These are phyloP conservation scores for Cephus spinipes DNA, from an alignment of 2,888 invertebrate genomes.

Conservation along the genomic window DNA sequence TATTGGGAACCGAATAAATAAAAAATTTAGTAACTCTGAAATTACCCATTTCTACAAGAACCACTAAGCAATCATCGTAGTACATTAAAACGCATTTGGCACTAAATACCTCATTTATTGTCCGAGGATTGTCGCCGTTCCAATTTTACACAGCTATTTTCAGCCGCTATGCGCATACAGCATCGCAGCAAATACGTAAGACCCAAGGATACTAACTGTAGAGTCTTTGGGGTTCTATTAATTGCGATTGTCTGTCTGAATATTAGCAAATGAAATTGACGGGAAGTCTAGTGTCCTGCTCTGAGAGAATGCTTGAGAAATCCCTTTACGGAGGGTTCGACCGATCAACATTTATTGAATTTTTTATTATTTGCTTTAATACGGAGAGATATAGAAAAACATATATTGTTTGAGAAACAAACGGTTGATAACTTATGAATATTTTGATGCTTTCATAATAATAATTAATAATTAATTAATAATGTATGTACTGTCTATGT, in stretches of 20 bases:
- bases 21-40: not conserved
- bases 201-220: not conserved
- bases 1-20: not conserved
- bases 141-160: not conserved
- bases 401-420: conserved; percentile 66
- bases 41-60: not conserved
- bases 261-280: not conserved
- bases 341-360: conserved; percentile 62
- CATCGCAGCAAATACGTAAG: not conserved
- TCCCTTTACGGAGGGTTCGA: not conserved
- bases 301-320: not conserved
- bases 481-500: conserved; percentile 63
- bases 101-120: not conserved
- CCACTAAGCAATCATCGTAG: not conserved
- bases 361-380: conserved; percentile 65
- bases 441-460: conserved; percentile 65
- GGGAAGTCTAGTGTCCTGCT: not conserved
- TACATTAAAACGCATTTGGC: not conserved
- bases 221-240: not conserved
- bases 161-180: not conserved
- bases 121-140: not conserved
- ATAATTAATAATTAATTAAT: conserved; percentile 54
- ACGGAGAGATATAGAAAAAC: conserved; percentile 67
- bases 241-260: not conserved
- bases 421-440: conserved; percentile 65